phyloP scores from a whole-genome alignment of 92 coral and sea anemone species.

The Actinostola sp. region DNA sequence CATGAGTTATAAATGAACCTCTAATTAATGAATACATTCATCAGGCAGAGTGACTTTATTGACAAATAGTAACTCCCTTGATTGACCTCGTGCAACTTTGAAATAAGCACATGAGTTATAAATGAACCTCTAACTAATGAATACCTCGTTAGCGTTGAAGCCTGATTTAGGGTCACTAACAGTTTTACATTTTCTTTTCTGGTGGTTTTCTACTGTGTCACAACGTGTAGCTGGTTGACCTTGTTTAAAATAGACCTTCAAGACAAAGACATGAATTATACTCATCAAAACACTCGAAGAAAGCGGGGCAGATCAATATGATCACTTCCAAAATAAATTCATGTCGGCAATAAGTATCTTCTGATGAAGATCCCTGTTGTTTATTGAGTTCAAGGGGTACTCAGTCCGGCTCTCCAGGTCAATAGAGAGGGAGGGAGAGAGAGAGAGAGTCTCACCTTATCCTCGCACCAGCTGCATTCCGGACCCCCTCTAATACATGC shows the following conservation, averaged over 20 bases:
- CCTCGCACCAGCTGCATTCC: constrained; percentile 65
- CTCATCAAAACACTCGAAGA: background rate
- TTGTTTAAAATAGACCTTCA: constrained; percentile 38
- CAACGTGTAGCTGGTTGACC: constrained; percentile 61
- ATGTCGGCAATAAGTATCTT: too few relatives aligned
- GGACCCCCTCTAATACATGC: constrained; percentile 53
- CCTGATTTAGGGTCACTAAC: constrained; percentile 53
- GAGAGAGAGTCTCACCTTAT: constrained; percentile 22
- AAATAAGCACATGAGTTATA: background rate
- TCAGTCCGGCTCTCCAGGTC: too few relatives aligned
- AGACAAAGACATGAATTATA: background rate
- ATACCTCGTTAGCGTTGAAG: constrained; percentile 47
- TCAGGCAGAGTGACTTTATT: too few relatives aligned
- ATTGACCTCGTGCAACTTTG: background rate
- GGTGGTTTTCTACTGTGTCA: constrained; percentile 47
- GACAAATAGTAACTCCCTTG: too few relatives aligned
- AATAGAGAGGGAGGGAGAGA: background rate
- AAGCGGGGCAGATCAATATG: too few relatives aligned
- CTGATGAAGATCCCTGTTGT: too few relatives aligned
- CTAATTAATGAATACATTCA: background rate
- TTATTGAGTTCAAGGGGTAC: too few relatives aligned
- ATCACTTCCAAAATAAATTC: too few relatives aligned
- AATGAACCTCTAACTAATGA: background rate
- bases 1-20: background rate
- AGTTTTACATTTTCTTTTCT: constrained; percentile 39